Evolutionary conservation across 2,113 vertebrate species (phyloP).

Genomic region (Cnemophilus loriae): DNA sequence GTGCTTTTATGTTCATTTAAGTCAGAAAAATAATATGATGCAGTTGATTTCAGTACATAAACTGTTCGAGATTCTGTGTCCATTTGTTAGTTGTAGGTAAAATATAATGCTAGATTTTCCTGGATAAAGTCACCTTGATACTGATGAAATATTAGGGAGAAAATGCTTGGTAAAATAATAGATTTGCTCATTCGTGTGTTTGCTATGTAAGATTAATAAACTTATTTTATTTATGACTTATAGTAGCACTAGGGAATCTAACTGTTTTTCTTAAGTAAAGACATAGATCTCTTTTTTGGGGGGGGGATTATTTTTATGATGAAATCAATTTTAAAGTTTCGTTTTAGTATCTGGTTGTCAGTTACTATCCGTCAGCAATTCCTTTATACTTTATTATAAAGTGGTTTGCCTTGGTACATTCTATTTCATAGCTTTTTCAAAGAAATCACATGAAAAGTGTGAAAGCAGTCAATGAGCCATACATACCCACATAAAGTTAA

Average conservation of each 20-base stretch:
- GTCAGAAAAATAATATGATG: background rate
- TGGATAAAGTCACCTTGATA: background rate
- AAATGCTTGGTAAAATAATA: background rate
- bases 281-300: background rate
- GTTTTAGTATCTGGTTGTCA: constrained; percentile 33
- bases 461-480: constrained; percentile 22
- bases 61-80: background rate
- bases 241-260: background rate
- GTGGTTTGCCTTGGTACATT: background rate
- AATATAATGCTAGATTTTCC: background rate
- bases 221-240: background rate
- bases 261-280: background rate
- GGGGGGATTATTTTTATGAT: background rate
- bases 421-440: constrained; percentile 30
- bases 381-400: background rate
- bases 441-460: constrained; percentile 12
- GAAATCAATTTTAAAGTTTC: background rate
- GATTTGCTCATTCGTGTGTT: background rate
- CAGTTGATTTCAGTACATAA: background rate
- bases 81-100: background rate
- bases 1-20: background rate
- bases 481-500: background rate
- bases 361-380: constrained; percentile 44
- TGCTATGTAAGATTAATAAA: background rate
- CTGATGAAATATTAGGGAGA: background rate